A percentile compares a stretch with the other conserved stretches of the same genome.
These are phyloP conservation scores for Schrankia costaestrigalis DNA, from an alignment of 2,888 invertebrate species.

Conservation along the genomic window DNA sequence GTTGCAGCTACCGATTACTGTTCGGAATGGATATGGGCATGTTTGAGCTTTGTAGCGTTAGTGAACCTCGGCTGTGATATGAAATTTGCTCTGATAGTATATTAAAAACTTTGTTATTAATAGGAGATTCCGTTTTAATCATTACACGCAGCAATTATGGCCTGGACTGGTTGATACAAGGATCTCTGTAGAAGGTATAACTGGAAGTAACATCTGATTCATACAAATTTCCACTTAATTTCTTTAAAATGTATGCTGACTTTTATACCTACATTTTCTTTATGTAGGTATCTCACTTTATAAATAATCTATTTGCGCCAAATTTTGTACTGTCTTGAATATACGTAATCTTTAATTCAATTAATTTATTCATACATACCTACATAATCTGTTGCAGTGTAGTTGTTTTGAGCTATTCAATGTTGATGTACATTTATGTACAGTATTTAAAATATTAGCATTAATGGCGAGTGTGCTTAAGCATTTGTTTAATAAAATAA, in stretches of 20 bases:
- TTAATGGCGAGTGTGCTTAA: constrained; percentile 22
- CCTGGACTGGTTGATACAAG: constrained; percentile 82
- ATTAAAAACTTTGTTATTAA: constrained; percentile 47
- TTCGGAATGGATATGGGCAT: constrained; percentile 79
- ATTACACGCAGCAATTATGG: constrained; percentile 80
- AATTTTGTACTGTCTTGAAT: background rate
- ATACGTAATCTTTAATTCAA: too few species aligned
- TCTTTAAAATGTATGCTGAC: too few species aligned
- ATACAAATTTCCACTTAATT: too few species aligned
- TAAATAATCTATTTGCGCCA: too few species aligned
- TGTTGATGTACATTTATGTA: too few species aligned
- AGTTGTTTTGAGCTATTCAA: constrained; percentile 1
- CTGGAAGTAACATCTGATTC: constrained; percentile 82
- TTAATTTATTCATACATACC: too few species aligned
- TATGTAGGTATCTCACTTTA: too few species aligned
- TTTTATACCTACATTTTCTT: constrained; percentile 17
- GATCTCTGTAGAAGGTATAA: constrained; percentile 83
- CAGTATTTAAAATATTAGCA: constrained; percentile 16
- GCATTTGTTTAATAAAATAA: too few species aligned
- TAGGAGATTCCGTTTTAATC: constrained; percentile 60
- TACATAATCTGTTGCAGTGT: too few species aligned
- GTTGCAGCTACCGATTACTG: constrained; percentile 77
- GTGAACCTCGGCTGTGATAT: constrained; percentile 75
- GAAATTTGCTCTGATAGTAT: constrained; percentile 59
- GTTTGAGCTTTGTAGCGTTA: constrained; percentile 71